Conservation (phyloP, 2,113 vertebrate species). For the Catharus bicknelli region DNA sequence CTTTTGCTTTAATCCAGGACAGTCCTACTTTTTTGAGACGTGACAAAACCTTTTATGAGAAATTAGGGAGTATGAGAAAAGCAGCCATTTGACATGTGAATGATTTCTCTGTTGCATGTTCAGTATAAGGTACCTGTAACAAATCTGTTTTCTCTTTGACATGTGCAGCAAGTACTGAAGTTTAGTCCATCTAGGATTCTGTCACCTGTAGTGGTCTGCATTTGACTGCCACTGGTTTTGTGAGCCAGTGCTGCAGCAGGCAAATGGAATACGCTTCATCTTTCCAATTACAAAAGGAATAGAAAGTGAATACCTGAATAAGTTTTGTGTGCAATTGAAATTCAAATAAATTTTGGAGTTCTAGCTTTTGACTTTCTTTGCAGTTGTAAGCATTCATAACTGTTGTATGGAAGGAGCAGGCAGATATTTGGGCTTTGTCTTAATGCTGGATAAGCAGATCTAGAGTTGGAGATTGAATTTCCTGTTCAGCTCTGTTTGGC, state of each 20-base stretch:
- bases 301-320: not conserved
- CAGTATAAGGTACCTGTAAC: not conserved
- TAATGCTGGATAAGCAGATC: not conserved
- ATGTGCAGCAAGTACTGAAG: not conserved
- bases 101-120: not conserved
- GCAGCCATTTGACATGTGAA: not conserved
- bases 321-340: not conserved
- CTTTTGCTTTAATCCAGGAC: not conserved
- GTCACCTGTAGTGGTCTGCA: not conserved
- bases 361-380: not conserved
- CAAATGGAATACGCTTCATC: not conserved
- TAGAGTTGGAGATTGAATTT: not conserved
- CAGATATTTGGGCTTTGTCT: not conserved
- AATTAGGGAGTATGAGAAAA: not conserved
- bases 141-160: not conserved
- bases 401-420: not conserved
- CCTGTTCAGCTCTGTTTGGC: not conserved
- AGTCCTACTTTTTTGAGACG: not conserved
- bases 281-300: not conserved
- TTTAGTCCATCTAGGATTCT: not conserved
- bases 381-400: not conserved
- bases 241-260: not conserved
- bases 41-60: not conserved
- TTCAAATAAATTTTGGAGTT: not conserved
- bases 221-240: not conserved